phyloP scores from a whole-genome alignment of 2,113 vertebrate genomes.

The Panurus biarmicus region DNA sequence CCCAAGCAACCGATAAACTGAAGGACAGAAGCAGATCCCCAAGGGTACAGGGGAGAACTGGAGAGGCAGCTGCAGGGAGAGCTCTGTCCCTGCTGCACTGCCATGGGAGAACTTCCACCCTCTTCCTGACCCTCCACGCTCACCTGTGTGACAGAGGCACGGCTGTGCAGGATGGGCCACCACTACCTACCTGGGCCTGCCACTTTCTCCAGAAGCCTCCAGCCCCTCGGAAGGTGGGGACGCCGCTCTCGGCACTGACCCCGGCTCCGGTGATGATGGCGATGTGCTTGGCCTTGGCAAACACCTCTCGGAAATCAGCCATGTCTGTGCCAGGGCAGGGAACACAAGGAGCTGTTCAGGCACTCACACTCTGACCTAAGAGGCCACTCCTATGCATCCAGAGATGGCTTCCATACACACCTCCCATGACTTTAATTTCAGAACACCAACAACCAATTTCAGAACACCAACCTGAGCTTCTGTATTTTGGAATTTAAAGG shows the following conservation, averaged over 20 bases:
- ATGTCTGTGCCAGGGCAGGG: slow-evolving; percentile 68
- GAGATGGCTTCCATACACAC: neutral
- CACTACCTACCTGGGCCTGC: slow-evolving; percentile 82
- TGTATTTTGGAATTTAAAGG: neutral
- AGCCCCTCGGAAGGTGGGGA: slow-evolving; percentile 87
- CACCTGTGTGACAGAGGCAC: fast-evolving
- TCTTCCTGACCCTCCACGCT: neutral
- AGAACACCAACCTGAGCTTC: neutral
- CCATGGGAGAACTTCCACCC: neutral
- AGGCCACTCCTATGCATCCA: fast-evolving
- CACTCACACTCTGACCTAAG: fast-evolving
- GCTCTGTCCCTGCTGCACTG: neutral
- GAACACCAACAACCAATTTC: neutral
- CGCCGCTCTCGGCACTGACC: slow-evolving; percentile 87
- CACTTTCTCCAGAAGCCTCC: slow-evolving; percentile 93
- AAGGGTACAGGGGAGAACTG: neutral
- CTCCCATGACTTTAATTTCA: neutral
- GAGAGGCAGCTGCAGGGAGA: neutral
- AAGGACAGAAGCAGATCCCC: neutral
- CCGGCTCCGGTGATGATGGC: slow-evolving; percentile 91
- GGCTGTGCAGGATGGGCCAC: fast-evolving
- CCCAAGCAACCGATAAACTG: neutral
- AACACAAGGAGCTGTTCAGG: neutral
- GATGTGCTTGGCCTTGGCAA: slow-evolving; percentile 89
- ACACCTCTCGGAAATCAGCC: slow-evolving; percentile 83